Evolutionary conservation across 2,888 invertebrate genomes (phyloP).

Genomic region (Drosophila setosimentum): DNA sequence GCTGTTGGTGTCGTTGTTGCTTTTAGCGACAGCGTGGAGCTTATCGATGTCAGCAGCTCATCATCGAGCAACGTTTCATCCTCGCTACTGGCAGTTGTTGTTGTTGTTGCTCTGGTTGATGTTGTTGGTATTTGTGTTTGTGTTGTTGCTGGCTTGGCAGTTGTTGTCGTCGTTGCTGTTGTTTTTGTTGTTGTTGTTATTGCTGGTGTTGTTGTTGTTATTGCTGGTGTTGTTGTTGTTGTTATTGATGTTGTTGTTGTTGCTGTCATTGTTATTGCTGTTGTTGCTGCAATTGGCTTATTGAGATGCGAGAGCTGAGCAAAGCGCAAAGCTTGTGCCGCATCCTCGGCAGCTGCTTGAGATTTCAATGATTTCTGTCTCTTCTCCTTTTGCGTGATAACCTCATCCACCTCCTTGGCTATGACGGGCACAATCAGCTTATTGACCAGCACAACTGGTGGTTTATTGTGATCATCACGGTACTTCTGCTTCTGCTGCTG

Average conservation of each 20-base stretch:
- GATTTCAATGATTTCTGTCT: slow-evolving; percentile 53
- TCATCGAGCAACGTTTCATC: slow-evolving; percentile 51
- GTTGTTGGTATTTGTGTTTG: slow-evolving; percentile 9
- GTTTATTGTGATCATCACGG: slow-evolving; percentile 50
- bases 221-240: too few species aligned
- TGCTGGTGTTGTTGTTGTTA: slow-evolving; percentile 9
- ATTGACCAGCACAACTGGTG: slow-evolving; percentile 82
- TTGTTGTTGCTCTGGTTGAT: slow-evolving; percentile 24
- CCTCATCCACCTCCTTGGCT: slow-evolving; percentile 83
- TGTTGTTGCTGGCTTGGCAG: slow-evolving; percentile 12
- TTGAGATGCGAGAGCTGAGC: slow-evolving; percentile 65
- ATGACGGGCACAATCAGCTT: slow-evolving; percentile 85
- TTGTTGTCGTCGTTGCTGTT: slow-evolving; percentile 16
- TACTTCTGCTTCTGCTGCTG: background rate
- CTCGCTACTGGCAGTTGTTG: slow-evolving; percentile 49
- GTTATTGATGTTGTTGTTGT: background rate
- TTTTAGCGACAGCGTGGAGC: slow-evolving; percentile 31
- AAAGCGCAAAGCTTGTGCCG: slow-evolving; percentile 55
- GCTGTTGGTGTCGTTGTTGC: background rate
- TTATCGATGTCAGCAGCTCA: slow-evolving; percentile 38
- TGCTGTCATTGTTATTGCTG: slow-evolving; percentile 7
- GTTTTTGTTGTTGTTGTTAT: background rate
- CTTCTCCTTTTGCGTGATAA: slow-evolving; percentile 78
- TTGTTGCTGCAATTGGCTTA: slow-evolving; percentile 36
- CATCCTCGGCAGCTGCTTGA: slow-evolving; percentile 56